These are phyloP conservation scores for Acronicta aceris DNA, from an alignment of 2,888 invertebrate species.

Conservation along the genomic window DNA sequence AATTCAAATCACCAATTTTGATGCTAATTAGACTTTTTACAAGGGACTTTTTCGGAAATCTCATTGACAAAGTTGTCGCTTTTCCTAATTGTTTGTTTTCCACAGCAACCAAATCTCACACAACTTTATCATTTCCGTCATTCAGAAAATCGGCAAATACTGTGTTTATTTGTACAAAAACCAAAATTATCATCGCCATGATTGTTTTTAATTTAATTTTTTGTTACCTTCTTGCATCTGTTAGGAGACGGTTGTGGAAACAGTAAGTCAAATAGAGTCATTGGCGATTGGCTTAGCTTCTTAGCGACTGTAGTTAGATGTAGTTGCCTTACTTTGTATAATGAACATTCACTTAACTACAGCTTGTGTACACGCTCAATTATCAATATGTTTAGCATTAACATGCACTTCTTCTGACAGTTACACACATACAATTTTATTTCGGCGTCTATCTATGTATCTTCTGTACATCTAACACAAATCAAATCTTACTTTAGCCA, in stretches of 20 bases:
- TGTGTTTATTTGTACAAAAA: conserved; percentile 62
- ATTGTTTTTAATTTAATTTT: conserved; percentile 83
- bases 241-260: conserved; percentile 89
- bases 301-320: conserved; percentile 67
- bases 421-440: conserved; percentile 50
- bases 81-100: conserved; percentile 24
- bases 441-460: conserved; percentile 45
- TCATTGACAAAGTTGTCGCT: conserved; percentile 6
- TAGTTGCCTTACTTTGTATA: conserved; percentile 70
- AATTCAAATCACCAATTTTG: too few species aligned
- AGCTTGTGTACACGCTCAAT: conserved; percentile 54
- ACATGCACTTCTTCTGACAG: conserved; percentile 50
- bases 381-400: conserved; percentile 49
- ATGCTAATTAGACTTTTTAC: not conserved
- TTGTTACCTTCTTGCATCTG: conserved; percentile 88
- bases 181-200: conserved; percentile 78
- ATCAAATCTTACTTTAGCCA: conserved; percentile 41
- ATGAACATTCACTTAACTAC: conserved; percentile 58
- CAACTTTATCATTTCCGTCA: conserved; percentile 55
- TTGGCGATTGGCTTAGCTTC: conserved; percentile 86
- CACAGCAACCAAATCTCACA: conserved; percentile 35
- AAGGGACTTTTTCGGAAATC: not conserved
- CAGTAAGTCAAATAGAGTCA: conserved; percentile 86
- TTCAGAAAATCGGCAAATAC: conserved; percentile 70
- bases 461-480: conserved; percentile 44